Base-by-base conservation (phyloP, 2,888 invertebrate species). In the Villa cingulata region DNA sequence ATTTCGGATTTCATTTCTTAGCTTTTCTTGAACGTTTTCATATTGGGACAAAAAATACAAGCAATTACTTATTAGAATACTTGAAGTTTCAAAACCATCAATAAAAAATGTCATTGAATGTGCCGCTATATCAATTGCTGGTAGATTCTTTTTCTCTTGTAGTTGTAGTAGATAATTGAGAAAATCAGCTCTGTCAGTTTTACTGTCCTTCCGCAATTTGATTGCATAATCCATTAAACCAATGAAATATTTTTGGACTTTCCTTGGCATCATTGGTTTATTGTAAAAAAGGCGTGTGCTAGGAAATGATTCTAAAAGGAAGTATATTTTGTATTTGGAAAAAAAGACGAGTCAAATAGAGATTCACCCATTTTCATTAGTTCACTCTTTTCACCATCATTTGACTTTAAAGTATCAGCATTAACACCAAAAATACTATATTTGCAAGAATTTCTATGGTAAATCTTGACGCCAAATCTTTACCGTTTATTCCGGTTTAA, bases 401-500 rank as follows among this genome's bases (percentile, higher is more conserved):
- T 44, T 1, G 23, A 15, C n/a, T 37, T 37, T 16, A 63, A 59
- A 12, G 63, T 52, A 10, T 60, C 58, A 1, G 59, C 61, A 41
- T 66, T 62, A 3, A 66, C 56, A 41, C 63, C 64, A 59, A 62
- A 68, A 27, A 64, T 55, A 18, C 62, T 59, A 41, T n/a, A n/a
- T 61, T 64, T 1, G 58, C 58, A 50, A 66, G 59, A 1, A 59
- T 56, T 17, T 60, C 57, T 1, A 57, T 57, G 0, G 60, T 62
- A 40, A 53, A 65, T 12, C 62, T 59, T 41, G 59, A 55, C 18
- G 59, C 50, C 2, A 64, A 52, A 65, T 71, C 66, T 55, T 70
- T 71, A 2, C 62, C 65, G 51, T 74, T 64, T 14, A 72, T 52
- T 37, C 70, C 72, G 42, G 19, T 16, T 59, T 60, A 34, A 53